Base-by-base conservation (phyloP, 2,888 invertebrate species). In the Alentia gelatinosa region DNA sequence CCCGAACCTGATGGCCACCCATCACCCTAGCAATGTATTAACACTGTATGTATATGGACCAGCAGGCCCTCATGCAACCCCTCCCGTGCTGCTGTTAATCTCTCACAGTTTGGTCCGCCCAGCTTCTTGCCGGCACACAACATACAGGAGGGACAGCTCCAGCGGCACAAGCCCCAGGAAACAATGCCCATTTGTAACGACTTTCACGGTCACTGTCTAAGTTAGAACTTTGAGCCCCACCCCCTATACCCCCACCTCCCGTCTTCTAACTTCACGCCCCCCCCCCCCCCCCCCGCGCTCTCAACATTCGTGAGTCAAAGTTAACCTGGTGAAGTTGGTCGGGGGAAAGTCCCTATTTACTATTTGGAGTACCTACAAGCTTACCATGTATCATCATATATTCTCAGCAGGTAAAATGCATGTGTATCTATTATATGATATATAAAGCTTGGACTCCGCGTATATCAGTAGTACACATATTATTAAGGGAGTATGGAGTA, bases 81-180 rank as follows among this genome's bases (percentile, higher is more conserved):
- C 7, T 7, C 7, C 47, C 7, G 47, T n/a, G 26, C 33, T 68
- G 3, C 33, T 68, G 68, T 30, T 68, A 68, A 68, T 68, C 68
- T 68, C 68, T 68, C 30, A 68, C 68, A 68, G 68, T 26, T 68
- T 68, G 68, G 68, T n/a, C n/a, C n/a, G n/a, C 68, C 56, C 56
- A 56, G 19, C 56, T 56, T n/a, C 56, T n/a, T 4, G 56, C 56
- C 56, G 56, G 19, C 56, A 56, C 19, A n/a, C 56, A 56, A n/a
- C 56, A 56, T 1, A 56, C 3, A n/a, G 12, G 23, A 56, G n/a
- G 68, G 33, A 26, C 5, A 68, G 68, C 5, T n/a, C 68, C 30
- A 68, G 68, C 5, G n/a, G n/a, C n/a, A n/a, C n/a, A n/a, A n/a
- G n/a, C 12, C 5, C 23, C 3, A 68, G 30, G 3, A 26, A 68